Evolutionary conservation across 2,888 invertebrate genomes (phyloP).

Genomic region (Bombyx huttoni): DNA sequence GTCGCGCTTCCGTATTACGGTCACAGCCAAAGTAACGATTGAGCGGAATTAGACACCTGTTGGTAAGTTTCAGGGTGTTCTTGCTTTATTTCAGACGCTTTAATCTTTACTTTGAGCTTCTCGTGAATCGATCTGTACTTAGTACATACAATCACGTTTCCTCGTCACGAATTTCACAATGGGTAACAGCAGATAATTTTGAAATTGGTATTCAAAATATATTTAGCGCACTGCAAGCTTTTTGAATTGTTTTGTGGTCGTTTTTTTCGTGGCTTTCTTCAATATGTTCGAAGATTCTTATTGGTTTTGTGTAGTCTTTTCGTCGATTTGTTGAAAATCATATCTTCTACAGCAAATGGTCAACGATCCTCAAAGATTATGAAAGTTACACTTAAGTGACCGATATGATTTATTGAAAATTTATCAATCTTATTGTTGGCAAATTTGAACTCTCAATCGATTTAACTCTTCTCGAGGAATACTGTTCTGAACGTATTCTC

Average conservation of each 20-base stretch:
- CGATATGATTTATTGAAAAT: background rate
- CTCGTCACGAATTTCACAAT: background rate
- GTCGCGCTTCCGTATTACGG: slow-evolving; percentile 51
- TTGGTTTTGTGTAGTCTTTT: background rate
- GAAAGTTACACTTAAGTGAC: background rate
- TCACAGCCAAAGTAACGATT: slow-evolving; percentile 69
- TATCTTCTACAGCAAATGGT: background rate
- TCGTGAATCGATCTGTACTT: slow-evolving; percentile 38
- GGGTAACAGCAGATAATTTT: background rate
- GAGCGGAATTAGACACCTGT: slow-evolving; percentile 65
- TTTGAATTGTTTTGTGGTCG: background rate
- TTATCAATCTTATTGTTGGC: background rate
- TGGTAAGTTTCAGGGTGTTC: slow-evolving; percentile 72
- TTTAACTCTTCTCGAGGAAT: too few relatives aligned
- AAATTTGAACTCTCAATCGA: background rate
- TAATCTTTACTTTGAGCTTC: slow-evolving; percentile 71
- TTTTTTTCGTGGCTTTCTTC: background rate
- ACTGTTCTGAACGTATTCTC: slow-evolving; percentile 38
- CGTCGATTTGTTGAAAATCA: background rate
- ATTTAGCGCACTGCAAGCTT: background rate
- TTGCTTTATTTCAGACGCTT: slow-evolving; percentile 65
- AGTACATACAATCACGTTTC: background rate
- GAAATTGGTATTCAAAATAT: background rate
- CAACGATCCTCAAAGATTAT: background rate
- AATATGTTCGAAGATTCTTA: background rate